A percentile compares a stretch with the other conserved stretches of the same genome.
These are phyloP conservation scores for Amphimallon solstitiale DNA, from an alignment of 2,888 invertebrate genomes.

Conservation along the genomic window DNA sequence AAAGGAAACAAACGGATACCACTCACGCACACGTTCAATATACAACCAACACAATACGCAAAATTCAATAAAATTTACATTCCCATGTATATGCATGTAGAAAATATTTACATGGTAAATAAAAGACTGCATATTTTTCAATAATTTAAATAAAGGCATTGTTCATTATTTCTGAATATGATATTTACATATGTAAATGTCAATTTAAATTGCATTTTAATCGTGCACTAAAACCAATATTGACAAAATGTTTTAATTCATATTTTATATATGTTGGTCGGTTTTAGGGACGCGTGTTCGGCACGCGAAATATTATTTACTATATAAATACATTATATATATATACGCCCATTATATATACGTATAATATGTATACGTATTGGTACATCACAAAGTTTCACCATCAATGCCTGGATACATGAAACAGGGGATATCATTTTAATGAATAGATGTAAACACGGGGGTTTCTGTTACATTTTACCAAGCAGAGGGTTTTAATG, in stretches of 20 bases:
- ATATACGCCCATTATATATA: neutral
- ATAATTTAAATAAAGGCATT: constrained; percentile 42
- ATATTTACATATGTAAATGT: constrained; percentile 43
- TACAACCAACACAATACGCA: constrained; percentile 11
- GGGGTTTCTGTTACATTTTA: neutral
- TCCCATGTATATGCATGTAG: constrained; percentile 41
- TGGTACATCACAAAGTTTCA: neutral
- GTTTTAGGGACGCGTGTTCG: constrained; percentile 7
- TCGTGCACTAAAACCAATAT: constrained; percentile 44
- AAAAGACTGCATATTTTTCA: constrained; percentile 41
- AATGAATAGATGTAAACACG: constrained; percentile 21
- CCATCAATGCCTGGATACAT: neutral
- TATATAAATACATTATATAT: neutral
- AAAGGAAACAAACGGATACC: constrained; percentile 4
- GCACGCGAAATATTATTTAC: neutral
- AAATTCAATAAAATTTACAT: constrained; percentile 41
- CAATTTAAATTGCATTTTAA: constrained; percentile 46
- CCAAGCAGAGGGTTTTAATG: too few species aligned
- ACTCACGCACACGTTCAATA: constrained; percentile 5
- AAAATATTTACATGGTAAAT: constrained; percentile 42
- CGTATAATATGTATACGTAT: too few species aligned
- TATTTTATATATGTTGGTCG: constrained; percentile 40
- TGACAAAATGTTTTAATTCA: constrained; percentile 44
- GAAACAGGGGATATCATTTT: constrained; percentile 15
- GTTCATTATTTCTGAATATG: constrained; percentile 42